These are phyloP conservation scores for Pangasius macronema DNA, from an alignment of 2,797 vertebrate species.

Conservation along the genomic window DNA sequence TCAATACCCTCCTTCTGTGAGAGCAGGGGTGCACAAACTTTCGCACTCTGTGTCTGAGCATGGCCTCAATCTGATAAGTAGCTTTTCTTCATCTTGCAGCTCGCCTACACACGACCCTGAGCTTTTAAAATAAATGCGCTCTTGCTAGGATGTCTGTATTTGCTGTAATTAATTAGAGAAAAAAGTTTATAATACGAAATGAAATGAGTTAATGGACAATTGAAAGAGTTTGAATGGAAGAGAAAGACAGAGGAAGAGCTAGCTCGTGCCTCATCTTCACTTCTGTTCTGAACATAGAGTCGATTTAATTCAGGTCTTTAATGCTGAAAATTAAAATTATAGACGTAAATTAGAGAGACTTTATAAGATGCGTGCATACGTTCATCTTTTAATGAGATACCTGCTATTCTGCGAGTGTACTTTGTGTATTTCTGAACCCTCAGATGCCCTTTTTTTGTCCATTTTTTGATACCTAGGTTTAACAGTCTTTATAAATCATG, in stretches of 20 bases:
- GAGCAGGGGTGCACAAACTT: background rate
- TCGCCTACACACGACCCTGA: background rate
- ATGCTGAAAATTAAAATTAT: background rate
- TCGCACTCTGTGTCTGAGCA: background rate
- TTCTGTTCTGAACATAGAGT: background rate
- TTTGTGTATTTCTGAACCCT: background rate
- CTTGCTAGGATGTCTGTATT: background rate
- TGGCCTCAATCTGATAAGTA: background rate
- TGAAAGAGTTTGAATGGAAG: background rate
- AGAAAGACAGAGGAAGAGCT: background rate
- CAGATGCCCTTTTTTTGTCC: background rate
- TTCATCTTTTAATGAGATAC: background rate
- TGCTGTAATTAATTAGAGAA: background rate
- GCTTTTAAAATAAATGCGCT: background rate
- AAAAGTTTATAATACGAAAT: background rate
- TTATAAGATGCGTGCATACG: background rate
- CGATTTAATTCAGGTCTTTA: background rate
- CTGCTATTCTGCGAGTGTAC: too few species aligned
- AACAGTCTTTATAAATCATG: background rate
- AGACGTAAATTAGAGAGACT: too few species aligned
- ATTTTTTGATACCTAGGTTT: background rate
- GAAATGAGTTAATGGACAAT: background rate
- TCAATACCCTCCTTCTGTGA: background rate
- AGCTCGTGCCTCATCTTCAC: background rate
- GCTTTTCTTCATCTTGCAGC: background rate